Percentiles rank a stretch among this genome's conserved stretches.
phyloP scores from a whole-genome alignment of 2,113 vertebrate genomes.

The Cyanoderma ruficeps region DNA sequence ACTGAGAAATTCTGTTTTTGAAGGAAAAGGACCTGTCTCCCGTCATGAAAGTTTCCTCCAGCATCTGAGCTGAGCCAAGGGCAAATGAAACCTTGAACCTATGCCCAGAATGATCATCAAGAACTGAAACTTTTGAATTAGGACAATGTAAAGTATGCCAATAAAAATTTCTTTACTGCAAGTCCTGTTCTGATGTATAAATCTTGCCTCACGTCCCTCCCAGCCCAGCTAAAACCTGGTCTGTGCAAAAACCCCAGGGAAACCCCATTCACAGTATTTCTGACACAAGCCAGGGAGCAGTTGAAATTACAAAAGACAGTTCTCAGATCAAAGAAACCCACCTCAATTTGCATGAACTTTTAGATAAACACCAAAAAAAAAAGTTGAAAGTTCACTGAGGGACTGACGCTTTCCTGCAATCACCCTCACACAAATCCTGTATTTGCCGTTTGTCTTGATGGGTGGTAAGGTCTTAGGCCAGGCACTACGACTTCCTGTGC shows the following conservation, averaged over 20 bases:
- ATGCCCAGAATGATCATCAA: slow-evolving; percentile 16
- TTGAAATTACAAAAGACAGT: slow-evolving; percentile 17
- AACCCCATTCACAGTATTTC: not conserved
- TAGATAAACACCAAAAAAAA: slow-evolving; percentile 1
- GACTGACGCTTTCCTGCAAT: slow-evolving; percentile 10
- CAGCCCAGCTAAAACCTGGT: not conserved
- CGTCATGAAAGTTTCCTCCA: slow-evolving; percentile 5
- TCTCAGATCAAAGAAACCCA: slow-evolving; percentile 41
- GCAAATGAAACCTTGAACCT: slow-evolving; percentile 42
- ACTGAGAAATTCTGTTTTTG: not conserved
- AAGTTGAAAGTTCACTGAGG: not conserved
- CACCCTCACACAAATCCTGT: not conserved
- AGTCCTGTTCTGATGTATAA: not conserved
- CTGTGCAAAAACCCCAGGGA: not conserved
- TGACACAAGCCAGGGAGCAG: slow-evolving; percentile 47
- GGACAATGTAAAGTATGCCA: slow-evolving; percentile 23
- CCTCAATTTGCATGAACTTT: slow-evolving; percentile 30
- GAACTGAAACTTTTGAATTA: slow-evolving; percentile 10
- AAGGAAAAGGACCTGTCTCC: slow-evolving; percentile 20
- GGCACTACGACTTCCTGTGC: not conserved
- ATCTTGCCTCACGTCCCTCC: not conserved
- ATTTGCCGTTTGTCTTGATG: slow-evolving; percentile 3
- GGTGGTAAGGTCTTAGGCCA: slow-evolving; percentile 51
- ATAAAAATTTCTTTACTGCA: slow-evolving; percentile 7
- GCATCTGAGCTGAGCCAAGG: slow-evolving; percentile 21